These are phyloP conservation scores for Acanthosoma haemorrhoidale DNA, from an alignment of 2,888 invertebrate genomes.

Conservation along the genomic window DNA sequence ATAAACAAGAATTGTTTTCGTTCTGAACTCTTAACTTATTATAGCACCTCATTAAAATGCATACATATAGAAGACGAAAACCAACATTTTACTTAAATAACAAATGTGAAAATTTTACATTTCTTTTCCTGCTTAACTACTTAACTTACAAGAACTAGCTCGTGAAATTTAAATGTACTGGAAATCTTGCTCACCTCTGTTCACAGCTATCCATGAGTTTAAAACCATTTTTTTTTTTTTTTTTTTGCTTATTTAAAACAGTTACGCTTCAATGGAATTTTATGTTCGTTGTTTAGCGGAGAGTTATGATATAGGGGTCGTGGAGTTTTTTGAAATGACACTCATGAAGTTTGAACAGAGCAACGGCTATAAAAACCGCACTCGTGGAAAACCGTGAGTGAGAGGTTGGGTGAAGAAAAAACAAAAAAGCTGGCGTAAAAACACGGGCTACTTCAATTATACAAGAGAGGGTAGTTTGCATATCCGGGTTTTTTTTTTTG, in stretches of 20 bases:
- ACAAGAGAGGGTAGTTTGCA: constrained; percentile 24
- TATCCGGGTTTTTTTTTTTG: constrained; percentile 14
- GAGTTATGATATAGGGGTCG: neutral
- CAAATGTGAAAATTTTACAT: too few species aligned
- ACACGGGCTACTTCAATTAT: constrained; percentile 29
- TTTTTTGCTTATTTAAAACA: neutral
- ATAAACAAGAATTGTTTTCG: too few species aligned
- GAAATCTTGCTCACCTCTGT: too few species aligned
- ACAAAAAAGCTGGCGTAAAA: constrained; percentile 25
- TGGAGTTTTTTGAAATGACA: constrained; percentile 14
- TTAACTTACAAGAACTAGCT: too few species aligned
- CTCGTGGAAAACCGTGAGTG: constrained; percentile 15
- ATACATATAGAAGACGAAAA: too few species aligned
- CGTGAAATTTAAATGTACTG: too few species aligned
- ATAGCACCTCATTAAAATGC: too few species aligned
- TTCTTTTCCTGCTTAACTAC: too few species aligned
- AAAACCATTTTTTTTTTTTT: neutral
- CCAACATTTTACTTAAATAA: too few species aligned
- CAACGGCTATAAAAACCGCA: constrained; percentile 6
- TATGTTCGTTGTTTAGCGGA: neutral
- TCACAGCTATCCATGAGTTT: too few species aligned
- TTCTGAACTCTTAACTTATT: too few species aligned
- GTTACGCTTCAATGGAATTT: neutral
- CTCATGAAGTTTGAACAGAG: constrained; percentile 13
- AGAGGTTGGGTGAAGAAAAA: constrained; percentile 11